phyloP scores from a whole-genome alignment of 1,140 invertebrate genomes.

The Acromyrmex charruanus region DNA sequence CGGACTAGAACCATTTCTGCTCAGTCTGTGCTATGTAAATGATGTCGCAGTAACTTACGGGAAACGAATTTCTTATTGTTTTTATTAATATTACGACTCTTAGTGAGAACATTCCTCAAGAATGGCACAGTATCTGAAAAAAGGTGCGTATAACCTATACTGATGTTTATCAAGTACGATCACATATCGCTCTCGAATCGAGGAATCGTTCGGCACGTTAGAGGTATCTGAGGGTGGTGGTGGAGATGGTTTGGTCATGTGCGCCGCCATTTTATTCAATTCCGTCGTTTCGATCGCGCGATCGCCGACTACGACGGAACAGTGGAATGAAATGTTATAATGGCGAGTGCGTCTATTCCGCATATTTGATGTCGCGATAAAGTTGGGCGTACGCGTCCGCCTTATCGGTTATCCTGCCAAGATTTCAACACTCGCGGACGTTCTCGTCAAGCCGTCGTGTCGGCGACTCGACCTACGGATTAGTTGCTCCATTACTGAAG shows the following conservation, averaged over 20 bases:
- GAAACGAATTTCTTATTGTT: constrained; percentile 2
- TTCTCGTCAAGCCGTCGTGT: background rate
- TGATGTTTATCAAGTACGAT: constrained; percentile 10
- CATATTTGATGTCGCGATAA: constrained; percentile 80
- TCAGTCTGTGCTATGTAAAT: constrained; percentile 56
- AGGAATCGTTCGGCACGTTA: background rate
- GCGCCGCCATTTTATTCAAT: constrained; percentile 58
- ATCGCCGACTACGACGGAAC: constrained; percentile 40
- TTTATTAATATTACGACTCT: background rate
- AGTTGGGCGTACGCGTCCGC: constrained; percentile 71
- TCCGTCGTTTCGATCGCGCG: constrained; percentile 54
- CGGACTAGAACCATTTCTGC: constrained; percentile 65
- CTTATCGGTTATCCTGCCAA: constrained; percentile 58
- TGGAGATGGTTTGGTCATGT: background rate
- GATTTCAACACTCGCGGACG: constrained; percentile 11
- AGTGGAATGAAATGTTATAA: constrained; percentile 76
- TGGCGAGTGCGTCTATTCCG: constrained; percentile 82
- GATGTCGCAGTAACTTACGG: background rate
- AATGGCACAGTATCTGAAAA: constrained; percentile 74
- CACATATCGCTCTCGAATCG: background rate
- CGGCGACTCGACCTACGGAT: background rate
- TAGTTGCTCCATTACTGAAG: background rate
- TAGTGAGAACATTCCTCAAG: background rate
- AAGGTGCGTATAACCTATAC: constrained; percentile 65
- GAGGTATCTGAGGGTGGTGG: constrained; percentile 44